Evolutionary conservation across 2,888 invertebrate species (phyloP).

Genomic region (Autographa pulchrina): DNA sequence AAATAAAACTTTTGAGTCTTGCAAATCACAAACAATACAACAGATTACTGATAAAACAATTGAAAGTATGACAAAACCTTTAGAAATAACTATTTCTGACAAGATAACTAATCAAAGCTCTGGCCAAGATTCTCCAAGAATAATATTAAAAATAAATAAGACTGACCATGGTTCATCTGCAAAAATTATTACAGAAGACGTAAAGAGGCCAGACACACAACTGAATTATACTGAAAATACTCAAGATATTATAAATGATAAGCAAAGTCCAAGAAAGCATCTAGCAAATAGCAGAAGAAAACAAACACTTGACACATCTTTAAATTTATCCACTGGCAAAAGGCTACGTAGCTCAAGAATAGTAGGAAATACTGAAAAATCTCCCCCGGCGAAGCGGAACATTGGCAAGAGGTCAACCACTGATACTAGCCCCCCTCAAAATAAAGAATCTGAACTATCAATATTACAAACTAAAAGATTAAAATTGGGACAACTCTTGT

Average conservation of each 20-base stretch:
- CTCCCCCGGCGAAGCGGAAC: slow-evolving; percentile 69
- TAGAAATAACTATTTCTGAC: slow-evolving; percentile 85
- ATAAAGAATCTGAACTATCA: slow-evolving; percentile 77
- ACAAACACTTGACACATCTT: slow-evolving; percentile 64
- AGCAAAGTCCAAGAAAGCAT: slow-evolving; percentile 72
- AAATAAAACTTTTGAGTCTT: slow-evolving; percentile 54
- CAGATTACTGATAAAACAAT: slow-evolving; percentile 71
- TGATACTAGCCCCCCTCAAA: slow-evolving; percentile 72
- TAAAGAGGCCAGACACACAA: slow-evolving; percentile 70
- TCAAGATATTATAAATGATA: slow-evolving; percentile 74
- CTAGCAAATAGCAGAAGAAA: slow-evolving; percentile 78
- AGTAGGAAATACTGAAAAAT: slow-evolving; percentile 78
- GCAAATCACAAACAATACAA: slow-evolving; percentile 67
- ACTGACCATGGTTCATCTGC: slow-evolving; percentile 88
- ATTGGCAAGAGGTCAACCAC: slow-evolving; percentile 74
- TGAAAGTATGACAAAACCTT: slow-evolving; percentile 81
- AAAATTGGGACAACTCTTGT: slow-evolving; percentile 83
- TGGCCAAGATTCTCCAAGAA: slow-evolving; percentile 88
- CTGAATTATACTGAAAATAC: slow-evolving; percentile 71
- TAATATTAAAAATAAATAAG: slow-evolving; percentile 91
- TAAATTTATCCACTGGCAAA: slow-evolving; percentile 77
- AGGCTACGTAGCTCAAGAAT: slow-evolving; percentile 83
- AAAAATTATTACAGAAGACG: slow-evolving; percentile 85
- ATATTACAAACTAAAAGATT: slow-evolving; percentile 81
- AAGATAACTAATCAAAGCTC: slow-evolving; percentile 79